These are phyloP conservation scores for Cylindroiulus punctatus DNA, from an alignment of 2,888 invertebrate species.

Conservation along the genomic window DNA sequence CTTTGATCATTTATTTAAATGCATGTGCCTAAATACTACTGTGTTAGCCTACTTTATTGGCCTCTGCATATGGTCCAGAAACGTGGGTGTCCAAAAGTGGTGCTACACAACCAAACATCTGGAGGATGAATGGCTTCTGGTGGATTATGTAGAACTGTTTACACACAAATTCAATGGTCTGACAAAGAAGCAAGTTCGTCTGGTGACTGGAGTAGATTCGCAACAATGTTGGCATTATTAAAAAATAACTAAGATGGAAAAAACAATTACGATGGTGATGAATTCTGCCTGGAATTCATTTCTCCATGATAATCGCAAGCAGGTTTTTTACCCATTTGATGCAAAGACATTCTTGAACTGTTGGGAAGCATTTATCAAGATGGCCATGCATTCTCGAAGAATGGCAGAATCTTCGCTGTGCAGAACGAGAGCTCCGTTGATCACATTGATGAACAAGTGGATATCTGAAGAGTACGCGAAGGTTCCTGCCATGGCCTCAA, in stretches of 20 bases:
- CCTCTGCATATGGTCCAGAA: conserved; percentile 81
- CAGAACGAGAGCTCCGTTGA: conserved; percentile 94
- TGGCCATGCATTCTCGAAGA: conserved; percentile 93
- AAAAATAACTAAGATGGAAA: conserved; percentile 76
- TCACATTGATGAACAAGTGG: conserved; percentile 95
- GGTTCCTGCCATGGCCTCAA: conserved; percentile 97
- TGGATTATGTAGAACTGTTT: conserved; percentile 98
- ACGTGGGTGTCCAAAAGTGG: conserved; percentile 92
- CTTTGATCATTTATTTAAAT: neutral
- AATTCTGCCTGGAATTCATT: no score
- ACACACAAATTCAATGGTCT: conserved; percentile 96
- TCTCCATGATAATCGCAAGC: no score
- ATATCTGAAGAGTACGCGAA: conserved; percentile 97
- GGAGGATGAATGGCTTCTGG: conserved; percentile 96
- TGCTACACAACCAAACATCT: conserved; percentile 99
- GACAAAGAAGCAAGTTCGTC: conserved; percentile 92
- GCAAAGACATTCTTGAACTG: conserved; percentile 99
- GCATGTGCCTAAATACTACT: neutral
- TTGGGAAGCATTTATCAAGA: conserved; percentile 96
- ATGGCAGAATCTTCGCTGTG: conserved; percentile 98
- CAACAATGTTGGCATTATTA: conserved; percentile 97
- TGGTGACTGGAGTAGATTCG: conserved; percentile 98
- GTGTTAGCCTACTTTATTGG: conserved; percentile 78
- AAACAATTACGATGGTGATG: no score
- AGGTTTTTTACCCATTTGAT: conserved; percentile 80